Evolutionary conservation across 92 coral and sea anemone genomes (phyloP).

Genomic region (Actinernus sp.): DNA sequence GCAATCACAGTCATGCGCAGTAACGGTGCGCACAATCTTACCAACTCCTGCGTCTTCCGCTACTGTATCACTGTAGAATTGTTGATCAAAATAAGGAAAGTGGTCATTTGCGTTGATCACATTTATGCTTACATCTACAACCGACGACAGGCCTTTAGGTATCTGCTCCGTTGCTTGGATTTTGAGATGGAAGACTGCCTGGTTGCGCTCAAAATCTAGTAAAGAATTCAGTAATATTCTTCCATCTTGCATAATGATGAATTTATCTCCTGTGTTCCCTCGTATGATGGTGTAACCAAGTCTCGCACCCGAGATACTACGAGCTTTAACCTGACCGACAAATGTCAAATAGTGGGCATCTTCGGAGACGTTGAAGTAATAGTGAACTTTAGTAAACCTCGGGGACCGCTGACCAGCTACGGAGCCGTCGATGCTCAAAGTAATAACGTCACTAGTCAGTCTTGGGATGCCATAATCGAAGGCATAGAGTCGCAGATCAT

Average conservation of each 20-base stretch:
- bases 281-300: conserved; percentile 58
- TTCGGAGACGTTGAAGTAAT: conserved; percentile 79
- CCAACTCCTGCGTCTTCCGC: conserved; percentile 70
- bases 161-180: conserved; percentile 82
- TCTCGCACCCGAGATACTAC: conserved; percentile 84
- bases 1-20: conserved; percentile 89
- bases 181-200: conserved; percentile 55
- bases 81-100: conserved; percentile 53
- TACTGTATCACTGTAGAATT: conserved; percentile 35
- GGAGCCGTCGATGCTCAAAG: conserved; percentile 70
- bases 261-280: conserved; percentile 69
- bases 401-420: conserved; percentile 72
- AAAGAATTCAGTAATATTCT: conserved; percentile 75
- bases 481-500: conserved; percentile 58
- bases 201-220: conserved; percentile 72
- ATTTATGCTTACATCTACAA: conserved; percentile 77
- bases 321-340: conserved; percentile 80
- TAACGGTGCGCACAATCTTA: conserved; percentile 44
- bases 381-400: conserved; percentile 68
- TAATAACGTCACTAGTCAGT: conserved; percentile 58
- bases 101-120: conserved; percentile 86
- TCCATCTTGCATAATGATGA: conserved; percentile 56
- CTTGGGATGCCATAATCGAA: conserved; percentile 95
- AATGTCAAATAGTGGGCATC: conserved; percentile 50
- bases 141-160: conserved; percentile 61